Evolutionary conservation across 1,140 invertebrate genomes (phyloP).

Genomic region (Drosophila nigrodunni): DNA sequence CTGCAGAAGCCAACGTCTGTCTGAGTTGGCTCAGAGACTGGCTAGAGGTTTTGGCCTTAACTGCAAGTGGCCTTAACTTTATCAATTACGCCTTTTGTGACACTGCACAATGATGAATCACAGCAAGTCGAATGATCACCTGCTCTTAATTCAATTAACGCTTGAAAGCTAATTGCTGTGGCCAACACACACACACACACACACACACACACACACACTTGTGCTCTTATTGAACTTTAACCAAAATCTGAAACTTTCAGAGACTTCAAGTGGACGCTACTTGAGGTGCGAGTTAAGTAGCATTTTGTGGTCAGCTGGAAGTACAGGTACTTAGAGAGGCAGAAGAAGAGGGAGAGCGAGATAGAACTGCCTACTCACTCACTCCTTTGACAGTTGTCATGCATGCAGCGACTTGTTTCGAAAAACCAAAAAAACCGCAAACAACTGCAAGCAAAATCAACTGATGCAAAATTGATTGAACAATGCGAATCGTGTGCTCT

Average conservation of each 20-base stretch:
- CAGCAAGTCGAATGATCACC: conserved; percentile 51
- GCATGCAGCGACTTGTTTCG: conserved; percentile 13
- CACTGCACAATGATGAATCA: conserved; percentile 65
- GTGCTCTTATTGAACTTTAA: not conserved
- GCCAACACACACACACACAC: not conserved
- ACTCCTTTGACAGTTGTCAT: conserved; percentile 31
- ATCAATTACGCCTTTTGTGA: conserved; percentile 66
- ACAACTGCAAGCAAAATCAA: conserved; percentile 51
- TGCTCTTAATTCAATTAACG: conserved; percentile 72
- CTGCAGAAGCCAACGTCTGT: conserved; percentile 32
- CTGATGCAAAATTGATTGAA: conserved; percentile 63
- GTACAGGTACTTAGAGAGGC: not conserved
- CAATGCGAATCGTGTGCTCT: conserved; percentile 39
- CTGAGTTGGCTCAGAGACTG: not conserved
- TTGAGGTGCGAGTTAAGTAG: conserved; percentile 28
- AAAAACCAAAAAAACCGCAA: conserved; percentile 58
- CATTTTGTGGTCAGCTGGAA: conserved; percentile 46
- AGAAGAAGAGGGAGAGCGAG: not conserved
- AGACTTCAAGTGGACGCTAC: conserved; percentile 5
- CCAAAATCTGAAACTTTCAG: not conserved
- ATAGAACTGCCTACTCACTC: not conserved
- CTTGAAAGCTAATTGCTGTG: conserved; percentile 46
- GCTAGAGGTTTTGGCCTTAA: conserved; percentile 13
- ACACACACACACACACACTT: not conserved
- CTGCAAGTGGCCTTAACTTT: conserved; percentile 59